A percentile compares a stretch with the other conserved stretches of the same genome.
Evolutionary conservation across 2,888 invertebrate genomes (phyloP).

Genomic region (Cheilosia impressa): DNA sequence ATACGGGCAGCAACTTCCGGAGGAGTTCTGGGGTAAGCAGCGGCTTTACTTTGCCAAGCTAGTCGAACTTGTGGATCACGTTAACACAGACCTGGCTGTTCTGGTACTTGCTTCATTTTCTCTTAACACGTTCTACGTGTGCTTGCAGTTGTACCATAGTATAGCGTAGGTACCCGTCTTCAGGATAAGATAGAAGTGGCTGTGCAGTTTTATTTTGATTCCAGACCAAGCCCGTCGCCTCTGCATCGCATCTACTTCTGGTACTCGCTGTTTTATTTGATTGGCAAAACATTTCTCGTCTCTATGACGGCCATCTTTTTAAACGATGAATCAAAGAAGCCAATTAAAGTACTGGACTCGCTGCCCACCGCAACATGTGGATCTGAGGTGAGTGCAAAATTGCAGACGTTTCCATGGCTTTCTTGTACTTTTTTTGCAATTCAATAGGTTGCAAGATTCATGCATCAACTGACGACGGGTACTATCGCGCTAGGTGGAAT

Average conservation of each 20-base stretch:
- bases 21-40: conserved; percentile 86
- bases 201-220: background rate
- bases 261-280: conserved; percentile 84
- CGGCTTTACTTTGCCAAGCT: conserved; percentile 86
- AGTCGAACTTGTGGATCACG: conserved; percentile 84
- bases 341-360: conserved; percentile 84
- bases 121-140: conserved; percentile 89
- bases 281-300: conserved; percentile 83
- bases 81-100: conserved; percentile 86
- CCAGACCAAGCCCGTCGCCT: conserved; percentile 80
- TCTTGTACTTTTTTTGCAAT: background rate
- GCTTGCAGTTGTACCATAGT: conserved; percentile 87
- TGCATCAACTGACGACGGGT: conserved; percentile 84
- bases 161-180: conserved; percentile 84
- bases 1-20: conserved; percentile 84
- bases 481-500: conserved; percentile 85
- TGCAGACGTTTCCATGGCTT: no score
- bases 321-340: conserved; percentile 84
- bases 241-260: conserved; percentile 84
- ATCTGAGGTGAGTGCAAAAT: conserved; percentile 82
- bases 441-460: conserved; percentile 84
- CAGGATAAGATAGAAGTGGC: background rate
- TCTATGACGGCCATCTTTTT: conserved; percentile 84
- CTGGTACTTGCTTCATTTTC: conserved; percentile 87
- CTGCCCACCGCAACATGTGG: conserved; percentile 83